phyloP scores from a whole-genome alignment of 2,113 vertebrate species.

The Hemichromis elongatus region DNA sequence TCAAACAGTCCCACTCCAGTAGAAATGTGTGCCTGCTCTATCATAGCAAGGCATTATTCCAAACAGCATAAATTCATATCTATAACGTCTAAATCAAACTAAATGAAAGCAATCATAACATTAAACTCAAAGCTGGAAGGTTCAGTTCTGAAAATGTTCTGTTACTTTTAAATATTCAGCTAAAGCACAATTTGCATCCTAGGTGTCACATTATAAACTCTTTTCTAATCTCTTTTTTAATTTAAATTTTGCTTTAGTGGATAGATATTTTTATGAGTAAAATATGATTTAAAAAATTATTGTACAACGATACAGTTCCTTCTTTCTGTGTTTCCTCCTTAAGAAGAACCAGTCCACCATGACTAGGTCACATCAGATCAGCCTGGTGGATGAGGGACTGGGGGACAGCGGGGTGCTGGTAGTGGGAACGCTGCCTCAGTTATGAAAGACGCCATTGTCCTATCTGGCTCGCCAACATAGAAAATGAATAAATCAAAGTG shows the following conservation, averaged over 20 bases:
- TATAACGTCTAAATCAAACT: background rate
- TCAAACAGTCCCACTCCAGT: background rate
- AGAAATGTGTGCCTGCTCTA: background rate
- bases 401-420: constrained; percentile 47
- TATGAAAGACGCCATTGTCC: constrained; percentile 69
- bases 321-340: background rate
- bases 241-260: background rate
- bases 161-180: background rate
- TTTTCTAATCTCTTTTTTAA: no score
- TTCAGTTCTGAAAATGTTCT: background rate
- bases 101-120: background rate
- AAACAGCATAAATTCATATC: background rate
- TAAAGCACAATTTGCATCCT: background rate
- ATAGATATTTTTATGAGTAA: background rate
- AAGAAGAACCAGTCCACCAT: constrained; percentile 8
- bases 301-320: background rate
- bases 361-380: constrained; percentile 39
- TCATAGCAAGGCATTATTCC: background rate
- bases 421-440: constrained; percentile 49
- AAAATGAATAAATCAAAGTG: constrained; percentile 73
- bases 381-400: constrained; percentile 36
- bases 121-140: background rate
- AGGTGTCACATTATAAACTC: background rate
- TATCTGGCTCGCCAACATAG: constrained; percentile 54
- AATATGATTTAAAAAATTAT: background rate